Evolutionary conservation across 2,888 invertebrate species (phyloP), one percentile per base, ranked within the genome.

Genomic region (Eugnorisma glareosa): DNA sequence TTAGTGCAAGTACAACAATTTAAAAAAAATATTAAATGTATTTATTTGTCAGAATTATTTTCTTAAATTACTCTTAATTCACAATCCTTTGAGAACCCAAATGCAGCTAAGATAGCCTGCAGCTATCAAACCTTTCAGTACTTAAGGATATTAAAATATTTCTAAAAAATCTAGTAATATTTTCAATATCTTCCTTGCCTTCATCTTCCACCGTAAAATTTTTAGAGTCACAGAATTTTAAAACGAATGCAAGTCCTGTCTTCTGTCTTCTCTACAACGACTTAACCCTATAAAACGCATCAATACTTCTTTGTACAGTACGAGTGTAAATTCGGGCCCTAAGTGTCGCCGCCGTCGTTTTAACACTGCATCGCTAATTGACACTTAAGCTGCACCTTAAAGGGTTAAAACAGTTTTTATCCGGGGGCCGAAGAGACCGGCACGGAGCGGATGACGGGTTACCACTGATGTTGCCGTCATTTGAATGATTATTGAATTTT

Each of bases 321-420:
- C 86, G 91, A 94, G 95, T 95, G 95, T 95, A 95, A 95, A 95
- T 95, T 95, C 91, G 94, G 96, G 91, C 90, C 90, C 90, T 92
- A 91, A 93, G 94, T 96, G 96, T 96, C 96, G 93, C 95, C 94
- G 93, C 93, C 91, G 94, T 94, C 94, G 94, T 96, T 96, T 96
- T 96, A 93, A 96, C 96, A 96, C 96, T 93, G 90, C 93, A 91
- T 87, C 91, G 95, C 95, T 96, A 96, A 96, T 96, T 96, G 95
- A 94, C 96, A 95, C 96, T 96, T 95, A 95, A 93, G 93, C 91
- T 88, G 86, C 89, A 92, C 87, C 90, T 90, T 91, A 91, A 89
- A 92, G 93, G 94, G 93, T 92, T 94, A 94, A 94, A 93, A 93
- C 93, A 91, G 92, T 94, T 95, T 95, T 95, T 95, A 96, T 96